A percentile compares a stretch with the other conserved stretches of the same genome.
Evolutionary conservation across 1,140 invertebrate species (phyloP).

Genomic region (Pectinophora gossypiella): DNA sequence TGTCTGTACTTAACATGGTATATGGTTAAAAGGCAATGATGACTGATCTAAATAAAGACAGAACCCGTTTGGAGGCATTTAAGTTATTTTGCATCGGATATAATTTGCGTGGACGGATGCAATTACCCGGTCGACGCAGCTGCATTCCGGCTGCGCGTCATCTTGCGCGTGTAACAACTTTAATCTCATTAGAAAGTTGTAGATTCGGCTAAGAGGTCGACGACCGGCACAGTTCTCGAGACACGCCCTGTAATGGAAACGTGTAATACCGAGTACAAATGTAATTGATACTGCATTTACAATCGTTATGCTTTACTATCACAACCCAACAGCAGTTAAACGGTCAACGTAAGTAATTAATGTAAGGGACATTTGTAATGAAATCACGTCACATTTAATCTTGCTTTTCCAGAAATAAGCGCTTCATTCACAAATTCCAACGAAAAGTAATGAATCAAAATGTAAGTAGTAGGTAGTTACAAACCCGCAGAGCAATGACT

Average conservation of each 20-base stretch:
- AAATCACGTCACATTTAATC: too few species aligned
- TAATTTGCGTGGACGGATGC: constrained; percentile 29
- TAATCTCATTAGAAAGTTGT: constrained; percentile 68
- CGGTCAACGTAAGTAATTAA: too few species aligned
- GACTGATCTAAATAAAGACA: constrained; percentile 7
- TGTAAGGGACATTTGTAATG: too few species aligned
- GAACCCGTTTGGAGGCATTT: constrained; percentile 13
- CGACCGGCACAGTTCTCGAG: constrained; percentile 55
- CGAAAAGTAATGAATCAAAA: too few species aligned
- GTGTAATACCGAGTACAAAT: constrained; percentile 25
- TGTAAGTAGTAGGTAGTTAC: too few species aligned
- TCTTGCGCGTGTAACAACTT: constrained; percentile 43
- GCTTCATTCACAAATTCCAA: background rate
- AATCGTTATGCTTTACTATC: background rate
- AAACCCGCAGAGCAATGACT: background rate
- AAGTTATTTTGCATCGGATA: constrained; percentile 23
- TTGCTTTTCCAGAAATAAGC: background rate
- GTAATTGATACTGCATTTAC: background rate
- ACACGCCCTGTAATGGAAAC: constrained; percentile 46
- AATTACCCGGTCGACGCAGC: constrained; percentile 22
- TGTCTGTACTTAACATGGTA: background rate
- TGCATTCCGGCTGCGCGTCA: constrained; percentile 39
- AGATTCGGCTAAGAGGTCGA: constrained; percentile 58
- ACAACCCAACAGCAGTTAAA: too few species aligned
- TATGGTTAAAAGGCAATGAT: background rate